phyloP scores from a whole-genome alignment of 2,113 vertebrate species.

The Pampusana beccarii region DNA sequence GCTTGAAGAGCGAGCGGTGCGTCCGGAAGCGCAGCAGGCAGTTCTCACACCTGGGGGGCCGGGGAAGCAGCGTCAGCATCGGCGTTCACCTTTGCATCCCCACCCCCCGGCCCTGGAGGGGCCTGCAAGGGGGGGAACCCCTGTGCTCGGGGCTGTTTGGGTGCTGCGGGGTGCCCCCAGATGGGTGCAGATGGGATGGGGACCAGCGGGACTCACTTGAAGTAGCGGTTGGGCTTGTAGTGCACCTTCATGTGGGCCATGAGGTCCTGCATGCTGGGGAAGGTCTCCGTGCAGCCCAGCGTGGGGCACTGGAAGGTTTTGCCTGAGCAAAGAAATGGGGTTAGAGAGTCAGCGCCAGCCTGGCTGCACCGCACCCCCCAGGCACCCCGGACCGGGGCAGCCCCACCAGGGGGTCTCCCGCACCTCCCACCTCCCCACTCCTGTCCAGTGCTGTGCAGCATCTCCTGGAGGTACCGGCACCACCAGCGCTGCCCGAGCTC shows the following conservation, averaged over 20 bases:
- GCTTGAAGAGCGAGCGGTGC: slow-evolving; percentile 90
- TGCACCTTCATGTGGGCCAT: slow-evolving; percentile 91
- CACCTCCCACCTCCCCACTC: neutral
- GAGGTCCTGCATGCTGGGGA: slow-evolving; percentile 91
- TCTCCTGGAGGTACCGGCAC: neutral
- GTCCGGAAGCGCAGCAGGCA: slow-evolving; percentile 91
- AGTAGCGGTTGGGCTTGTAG: slow-evolving; percentile 94
- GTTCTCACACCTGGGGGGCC: slow-evolving; percentile 85
- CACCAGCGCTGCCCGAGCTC: neutral
- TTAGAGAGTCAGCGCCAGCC: neutral
- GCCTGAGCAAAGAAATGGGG: slow-evolving; percentile 58
- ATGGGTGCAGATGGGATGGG: neutral
- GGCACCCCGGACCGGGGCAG: neutral
- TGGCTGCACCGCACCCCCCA: fast-evolving
- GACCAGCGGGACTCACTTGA: slow-evolving; percentile 81
- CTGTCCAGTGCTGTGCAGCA: neutral
- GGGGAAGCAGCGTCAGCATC: neutral
- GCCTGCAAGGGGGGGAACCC: neutral
- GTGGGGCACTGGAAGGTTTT: slow-evolving; percentile 86
- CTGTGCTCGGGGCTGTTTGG: fast-evolving
- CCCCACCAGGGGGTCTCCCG: neutral
- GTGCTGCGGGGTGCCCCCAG: neutral
- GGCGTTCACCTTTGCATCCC: too few relatives aligned
- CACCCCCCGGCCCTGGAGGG: neutral
- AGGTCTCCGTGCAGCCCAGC: slow-evolving; percentile 80